phyloP scores from a whole-genome alignment of 1,140 invertebrate genomes.

The Manduca sexta region DNA sequence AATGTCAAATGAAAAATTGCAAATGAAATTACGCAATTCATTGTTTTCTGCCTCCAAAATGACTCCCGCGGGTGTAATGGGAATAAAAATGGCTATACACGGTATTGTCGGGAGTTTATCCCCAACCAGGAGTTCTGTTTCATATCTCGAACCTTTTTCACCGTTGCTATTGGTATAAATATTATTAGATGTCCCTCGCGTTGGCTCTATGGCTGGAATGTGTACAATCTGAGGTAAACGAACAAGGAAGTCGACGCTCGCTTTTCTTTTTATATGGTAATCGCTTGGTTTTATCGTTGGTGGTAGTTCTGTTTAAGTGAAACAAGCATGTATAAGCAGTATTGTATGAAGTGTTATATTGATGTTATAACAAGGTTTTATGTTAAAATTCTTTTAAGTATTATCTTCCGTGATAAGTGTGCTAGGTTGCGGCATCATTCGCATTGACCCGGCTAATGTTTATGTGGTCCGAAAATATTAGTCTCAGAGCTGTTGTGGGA shows the following conservation, averaged over 20 bases:
- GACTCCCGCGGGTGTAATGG: slow-evolving; percentile 16
- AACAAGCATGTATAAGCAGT: no score
- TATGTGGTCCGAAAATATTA: no score
- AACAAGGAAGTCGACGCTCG: background rate
- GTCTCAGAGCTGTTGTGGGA: no score
- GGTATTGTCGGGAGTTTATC: background rate
- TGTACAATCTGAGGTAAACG: background rate
- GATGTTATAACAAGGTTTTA: no score
- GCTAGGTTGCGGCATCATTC: no score
- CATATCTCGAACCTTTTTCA: slow-evolving; percentile 2
- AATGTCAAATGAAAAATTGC: slow-evolving; percentile 29
- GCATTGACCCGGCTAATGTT: no score
- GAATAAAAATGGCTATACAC: slow-evolving; percentile 13
- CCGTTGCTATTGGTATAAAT: slow-evolving; percentile 5
- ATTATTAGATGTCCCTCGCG: background rate
- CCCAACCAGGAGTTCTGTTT: slow-evolving; percentile 1
- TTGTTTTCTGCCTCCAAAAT: slow-evolving; percentile 19
- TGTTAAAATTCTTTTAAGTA: no score
- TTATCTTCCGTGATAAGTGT: no score
- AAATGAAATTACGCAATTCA: slow-evolving; percentile 28
- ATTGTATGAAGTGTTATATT: no score
- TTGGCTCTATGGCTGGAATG: background rate
- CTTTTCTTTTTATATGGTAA: no score
- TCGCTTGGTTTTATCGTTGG: background rate
- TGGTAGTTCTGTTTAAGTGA: no score